phyloP scores from a whole-genome alignment of 2,888 invertebrate genomes.

The Coremacera marginata region DNA sequence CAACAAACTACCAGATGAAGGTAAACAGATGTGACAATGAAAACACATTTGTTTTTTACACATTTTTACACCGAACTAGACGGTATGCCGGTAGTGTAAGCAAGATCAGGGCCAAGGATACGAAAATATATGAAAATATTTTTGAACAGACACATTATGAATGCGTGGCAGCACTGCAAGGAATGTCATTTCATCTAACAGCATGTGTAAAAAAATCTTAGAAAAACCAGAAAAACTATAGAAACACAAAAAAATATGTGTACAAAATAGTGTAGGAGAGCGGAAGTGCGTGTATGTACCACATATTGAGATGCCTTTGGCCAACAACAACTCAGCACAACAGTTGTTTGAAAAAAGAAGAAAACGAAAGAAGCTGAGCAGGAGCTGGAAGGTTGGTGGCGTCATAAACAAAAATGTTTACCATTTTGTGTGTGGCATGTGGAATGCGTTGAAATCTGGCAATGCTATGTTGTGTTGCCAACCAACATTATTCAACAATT shows the following conservation, averaged over 20 bases:
- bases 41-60: neutral
- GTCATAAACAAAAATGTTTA: neutral
- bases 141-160: constrained; percentile 10
- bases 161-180: constrained; percentile 14
- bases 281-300: neutral
- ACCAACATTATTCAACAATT: constrained; percentile 17
- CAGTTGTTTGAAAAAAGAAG: neutral
- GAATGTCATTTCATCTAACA: constrained; percentile 1
- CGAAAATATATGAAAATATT: neutral
- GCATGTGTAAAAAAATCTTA: neutral
- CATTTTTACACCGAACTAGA: neutral
- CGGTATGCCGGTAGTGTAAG: neutral
- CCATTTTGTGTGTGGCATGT: neutral
- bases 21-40: constrained; percentile 15
- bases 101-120: neutral
- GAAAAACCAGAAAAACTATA: constrained; percentile 5
- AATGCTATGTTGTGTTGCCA: constrained; percentile 2
- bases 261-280: neutral
- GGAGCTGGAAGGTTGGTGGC: neutral
- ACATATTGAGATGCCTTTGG: neutral
- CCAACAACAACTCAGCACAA: neutral
- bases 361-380: neutral
- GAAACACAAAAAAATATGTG: neutral
- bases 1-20: constrained; percentile 3
- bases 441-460: constrained; percentile 30